Evolutionary conservation across 1,140 invertebrate species (phyloP), one percentile per base, ranked within the genome.

Genomic region (Drosophila truncata): DNA sequence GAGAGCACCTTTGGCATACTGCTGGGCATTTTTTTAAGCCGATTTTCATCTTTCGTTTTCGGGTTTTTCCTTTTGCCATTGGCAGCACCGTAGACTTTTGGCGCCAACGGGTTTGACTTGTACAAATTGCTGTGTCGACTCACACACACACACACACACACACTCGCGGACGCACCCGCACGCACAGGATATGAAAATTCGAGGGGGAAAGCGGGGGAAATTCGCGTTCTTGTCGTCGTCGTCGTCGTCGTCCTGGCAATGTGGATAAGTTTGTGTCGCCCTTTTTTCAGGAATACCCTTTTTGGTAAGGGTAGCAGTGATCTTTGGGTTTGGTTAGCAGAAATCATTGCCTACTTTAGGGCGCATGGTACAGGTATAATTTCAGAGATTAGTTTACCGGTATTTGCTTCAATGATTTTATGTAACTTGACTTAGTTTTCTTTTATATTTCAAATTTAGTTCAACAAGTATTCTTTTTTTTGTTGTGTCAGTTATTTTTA

Each of bases 111-210:
- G 61, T 85, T 90, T 90, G 85, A 90, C 85, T 90, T 90, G 86
- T 80, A 90, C 81, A 90, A 90, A 90, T 90, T 85, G 85, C 86
- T 90, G 85, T 90, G 85, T 81, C 86, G 83, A 85, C 71, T 69
- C 58, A 72, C 70, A 71, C 25, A 55, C 37, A 69, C 69, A 69
- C 41, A 61, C 52, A 78, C 39, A 78, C 44, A 61, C 55, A 66
- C 50, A 73, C 33, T 39, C 16, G 31, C 3, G 39, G 52, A 87
- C 85, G 85, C 84, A 88, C 80, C 78, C 84, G 85, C 84, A 88
- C 84, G 84, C 84, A 88, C 59, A 70, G 66, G 47, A 65, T 44
- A 25, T 63, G 58, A 54, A 37, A 59, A 42, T 20, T 3, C 4
- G 5, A 27, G 20, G n/a, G 27, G 29, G 25, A 37, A 58, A 59